Evolutionary conservation across 2,888 invertebrate genomes (phyloP).

Genomic region (Eupithecia vulgata): DNA sequence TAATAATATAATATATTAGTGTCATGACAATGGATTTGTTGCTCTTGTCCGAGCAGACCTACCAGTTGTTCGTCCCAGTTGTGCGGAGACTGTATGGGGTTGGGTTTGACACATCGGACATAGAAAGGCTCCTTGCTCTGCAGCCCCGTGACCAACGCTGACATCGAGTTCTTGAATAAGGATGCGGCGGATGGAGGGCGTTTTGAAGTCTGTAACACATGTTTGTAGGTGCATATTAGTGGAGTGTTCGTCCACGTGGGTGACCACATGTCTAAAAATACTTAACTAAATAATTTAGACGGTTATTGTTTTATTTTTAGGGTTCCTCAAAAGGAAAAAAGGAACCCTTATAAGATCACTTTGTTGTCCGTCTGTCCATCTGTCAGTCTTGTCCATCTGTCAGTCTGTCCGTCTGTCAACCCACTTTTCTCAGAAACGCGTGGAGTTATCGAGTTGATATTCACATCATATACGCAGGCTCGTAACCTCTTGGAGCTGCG

Average conservation of each 20-base stretch:
- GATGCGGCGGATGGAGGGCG: constrained; percentile 97
- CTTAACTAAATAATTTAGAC: too few species aligned
- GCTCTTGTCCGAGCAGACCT: constrained; percentile 39
- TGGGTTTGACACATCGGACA: constrained; percentile 98
- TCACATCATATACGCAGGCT: too few species aligned
- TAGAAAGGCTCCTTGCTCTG: constrained; percentile 98
- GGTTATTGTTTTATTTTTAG: too few species aligned
- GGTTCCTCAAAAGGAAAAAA: too few species aligned
- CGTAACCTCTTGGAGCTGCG: too few species aligned
- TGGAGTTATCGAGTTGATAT: too few species aligned
- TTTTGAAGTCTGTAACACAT: constrained; percentile 90
- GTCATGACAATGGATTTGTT: background rate
- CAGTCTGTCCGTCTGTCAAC: too few species aligned
- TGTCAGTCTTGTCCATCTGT: too few species aligned
- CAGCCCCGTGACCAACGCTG: constrained; percentile 93
- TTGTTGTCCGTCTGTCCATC: too few species aligned
- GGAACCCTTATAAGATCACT: too few species aligned
- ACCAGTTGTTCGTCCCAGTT: constrained; percentile 93
- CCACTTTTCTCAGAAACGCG: too few species aligned
- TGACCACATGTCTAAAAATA: too few species aligned
- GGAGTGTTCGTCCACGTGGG: background rate
- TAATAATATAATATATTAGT: background rate
- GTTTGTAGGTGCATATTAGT: background rate
- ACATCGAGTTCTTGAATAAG: constrained; percentile 97
- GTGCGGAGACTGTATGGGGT: constrained; percentile 94